Evolutionary conservation across 2,888 invertebrate genomes (phyloP), one percentile per base, ranked within the genome.

Genomic region (Creontiades dilutus): DNA sequence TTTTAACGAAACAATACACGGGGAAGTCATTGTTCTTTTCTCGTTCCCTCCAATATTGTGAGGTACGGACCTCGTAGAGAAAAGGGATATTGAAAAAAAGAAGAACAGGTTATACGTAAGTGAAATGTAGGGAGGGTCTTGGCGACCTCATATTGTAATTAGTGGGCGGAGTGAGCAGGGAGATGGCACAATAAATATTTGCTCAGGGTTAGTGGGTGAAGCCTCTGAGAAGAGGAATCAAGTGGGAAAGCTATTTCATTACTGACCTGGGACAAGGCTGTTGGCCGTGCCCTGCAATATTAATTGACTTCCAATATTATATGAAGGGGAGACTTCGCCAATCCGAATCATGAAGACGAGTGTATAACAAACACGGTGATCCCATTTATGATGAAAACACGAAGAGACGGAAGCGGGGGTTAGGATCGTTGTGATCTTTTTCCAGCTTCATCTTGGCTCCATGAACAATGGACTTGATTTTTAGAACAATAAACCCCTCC

Each of bases 11-110:
- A 85, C 85, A 85, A 85, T 85, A 85, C 85, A 57, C 27, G 37
- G 57, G 55, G 57, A 85, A 85, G 57, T 85, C 57, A 85, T 85
- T 85, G 85, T 85, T 85, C 85, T 85, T 57, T 57, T 57, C 82
- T 82, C 82, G 68, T 82, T 52, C 82, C 47, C 23, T 55, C 16
- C 82, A 52, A 23, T 23, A 27, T 47, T 16, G 27, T 28, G 46
- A 80, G 46, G 47, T 14, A 27, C 46, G n/a, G 11, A 23, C 68
- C 68, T 68, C 68, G 23, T 16, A 78, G 46, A 46, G 78, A 75
- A 2, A 16, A 76, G 76, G 76, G 28, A 46, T 78, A 78, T 78
- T 37, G 78, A 78, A 47, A 78, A n/a, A n/a, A 47, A 19, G 27
- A 27, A 78, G 78, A 46, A n/a, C 46, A 78, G 78, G 37, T n/a